Base-by-base conservation (phyloP, 2,888 invertebrate species). In the Andrena praecox region DNA sequence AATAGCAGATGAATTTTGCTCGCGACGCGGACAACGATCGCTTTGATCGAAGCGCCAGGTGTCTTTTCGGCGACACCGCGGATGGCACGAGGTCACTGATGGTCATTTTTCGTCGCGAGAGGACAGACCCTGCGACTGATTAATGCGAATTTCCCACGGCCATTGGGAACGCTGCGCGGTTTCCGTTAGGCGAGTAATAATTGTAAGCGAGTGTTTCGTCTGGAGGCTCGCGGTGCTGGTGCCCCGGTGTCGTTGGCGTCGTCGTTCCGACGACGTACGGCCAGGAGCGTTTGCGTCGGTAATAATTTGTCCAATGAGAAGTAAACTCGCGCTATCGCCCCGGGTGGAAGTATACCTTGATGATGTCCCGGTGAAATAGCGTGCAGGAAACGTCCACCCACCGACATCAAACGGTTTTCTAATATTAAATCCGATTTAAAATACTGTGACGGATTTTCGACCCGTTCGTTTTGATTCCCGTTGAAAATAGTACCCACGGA, bases 1-100 rank as follows among this genome's bases (percentile, higher is more conserved):
- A 90, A 90, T 91, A 90, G 89, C 68, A 8, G 68, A 62, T 59
- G 73, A 73, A 80, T 74, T 56, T 50, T 42, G 6, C 27, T 10
- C 54, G 54, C 35, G 62, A 50, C 60, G 59, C 42, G 27, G 54
- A 68, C 63, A 70, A 63, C 54, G 77, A 78, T 76, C 56, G 63
- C 56, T 64, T 56, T 68, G 78, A 78, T 78, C 77, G 54, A 33
- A 31, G 7, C 20, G 27, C 52, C 20, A 29, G 35, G 27, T 35
- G 52, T 52, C 66, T 24, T 48, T 50, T 66, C 33, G 54, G 59
- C 29, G 20, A 24, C 5, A 12, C 24, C 66, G 12, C 27, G 27
- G 50, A 29, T 10, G 7, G 64, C 33, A 20, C 56, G 56, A 64
- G 42, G 35, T n/a, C 27, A 48, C 10, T 76, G n/a, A 33, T 50